Conservation (phyloP, 1,140 invertebrate genomes). For the Sitophilus oryzae region DNA sequence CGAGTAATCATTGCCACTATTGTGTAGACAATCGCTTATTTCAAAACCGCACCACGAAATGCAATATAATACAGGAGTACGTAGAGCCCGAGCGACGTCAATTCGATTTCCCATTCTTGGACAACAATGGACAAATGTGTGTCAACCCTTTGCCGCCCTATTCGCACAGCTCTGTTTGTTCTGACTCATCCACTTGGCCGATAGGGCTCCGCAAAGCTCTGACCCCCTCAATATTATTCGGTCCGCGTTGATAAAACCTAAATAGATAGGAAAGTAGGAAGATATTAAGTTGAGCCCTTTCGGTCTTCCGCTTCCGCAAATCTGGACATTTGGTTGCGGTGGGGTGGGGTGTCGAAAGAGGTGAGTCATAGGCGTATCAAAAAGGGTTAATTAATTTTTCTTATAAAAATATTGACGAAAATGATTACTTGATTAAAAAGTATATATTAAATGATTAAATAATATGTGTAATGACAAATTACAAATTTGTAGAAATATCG, state of each 20-base stretch:
- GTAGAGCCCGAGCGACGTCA: not conserved
- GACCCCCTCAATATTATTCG: conserved; percentile 27
- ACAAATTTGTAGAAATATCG: too few species aligned
- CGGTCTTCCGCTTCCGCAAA: conserved; percentile 34
- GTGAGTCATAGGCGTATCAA: not conserved
- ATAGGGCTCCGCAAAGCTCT: too few species aligned
- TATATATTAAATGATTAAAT: too few species aligned
- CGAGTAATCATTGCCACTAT: too few species aligned
- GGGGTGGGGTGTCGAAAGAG: conserved; percentile 52
- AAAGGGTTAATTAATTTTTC: too few species aligned
- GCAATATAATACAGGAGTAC: too few species aligned
- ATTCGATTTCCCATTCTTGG: not conserved
- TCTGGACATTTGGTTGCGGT: conserved; percentile 58
- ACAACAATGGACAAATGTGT: conserved; percentile 29
- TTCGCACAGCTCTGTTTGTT: conserved; percentile 10
- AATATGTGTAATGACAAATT: too few species aligned
- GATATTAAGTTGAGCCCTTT: conserved; percentile 26
- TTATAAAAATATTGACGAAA: too few species aligned
- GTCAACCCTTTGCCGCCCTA: conserved; percentile 27
- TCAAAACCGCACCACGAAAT: not conserved
- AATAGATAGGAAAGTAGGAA: conserved; percentile 28
- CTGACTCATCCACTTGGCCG: conserved; percentile 27
- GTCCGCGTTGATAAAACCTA: conserved; percentile 6
- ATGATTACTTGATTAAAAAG: too few species aligned
- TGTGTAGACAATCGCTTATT: too few species aligned